Percentiles rank a stretch among this genome's conserved stretches.
These are phyloP conservation scores for Hassar affinis DNA, from an alignment of 2,113 vertebrate species.

Conservation along the genomic window DNA sequence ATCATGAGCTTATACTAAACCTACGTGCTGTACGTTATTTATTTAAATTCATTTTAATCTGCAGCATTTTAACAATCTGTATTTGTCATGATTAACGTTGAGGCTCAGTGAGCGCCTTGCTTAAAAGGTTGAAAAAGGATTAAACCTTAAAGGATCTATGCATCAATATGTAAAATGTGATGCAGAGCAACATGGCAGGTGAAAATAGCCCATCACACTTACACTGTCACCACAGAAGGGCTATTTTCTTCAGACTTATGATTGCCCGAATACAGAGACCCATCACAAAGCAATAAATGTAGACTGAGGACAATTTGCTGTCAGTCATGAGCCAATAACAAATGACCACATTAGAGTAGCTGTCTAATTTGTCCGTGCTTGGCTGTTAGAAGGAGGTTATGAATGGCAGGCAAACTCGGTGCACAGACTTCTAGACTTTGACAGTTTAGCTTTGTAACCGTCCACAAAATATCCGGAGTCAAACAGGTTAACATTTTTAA, in stretches of 20 bases:
- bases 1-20: slow-evolving; percentile 1
- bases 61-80: neutral
- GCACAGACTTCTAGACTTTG: slow-evolving; percentile 1
- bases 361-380: slow-evolving; percentile 8
- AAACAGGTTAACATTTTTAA: neutral
- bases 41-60: too few relatives aligned
- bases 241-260: slow-evolving; percentile 20
- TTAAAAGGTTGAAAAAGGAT: neutral
- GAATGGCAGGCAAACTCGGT: slow-evolving; percentile 2
- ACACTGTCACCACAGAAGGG: neutral
- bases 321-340: slow-evolving; percentile 15
- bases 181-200: neutral
- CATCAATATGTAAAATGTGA: slow-evolving; percentile 3
- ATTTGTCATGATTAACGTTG: neutral
- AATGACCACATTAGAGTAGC: slow-evolving; percentile 11
- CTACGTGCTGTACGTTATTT: neutral
- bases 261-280: neutral
- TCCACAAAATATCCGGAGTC: neutral
- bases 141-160: neutral
- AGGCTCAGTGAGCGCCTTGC: neutral
- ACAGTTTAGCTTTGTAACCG: slow-evolving; percentile 5
- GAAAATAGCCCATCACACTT: neutral
- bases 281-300: slow-evolving; percentile 32
- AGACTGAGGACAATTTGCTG: neutral
- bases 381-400: slow-evolving; percentile 14